These are phyloP conservation scores for Limanda limanda DNA, from an alignment of 2,113 vertebrate species.

Conservation along the genomic window DNA sequence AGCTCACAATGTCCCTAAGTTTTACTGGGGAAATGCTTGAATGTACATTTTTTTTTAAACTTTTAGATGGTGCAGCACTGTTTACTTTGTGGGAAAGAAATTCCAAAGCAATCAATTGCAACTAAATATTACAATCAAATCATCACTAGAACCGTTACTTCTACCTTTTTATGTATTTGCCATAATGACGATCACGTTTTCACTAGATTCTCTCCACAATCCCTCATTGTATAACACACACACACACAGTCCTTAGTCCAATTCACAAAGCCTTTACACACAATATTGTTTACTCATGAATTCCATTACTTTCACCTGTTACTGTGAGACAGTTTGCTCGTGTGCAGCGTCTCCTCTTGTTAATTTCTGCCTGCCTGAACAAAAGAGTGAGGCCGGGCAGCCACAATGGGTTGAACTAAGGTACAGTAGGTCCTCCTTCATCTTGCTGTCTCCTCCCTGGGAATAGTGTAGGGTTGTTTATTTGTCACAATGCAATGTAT, in stretches of 20 bases:
- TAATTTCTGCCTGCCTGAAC: slow-evolving; percentile 23
- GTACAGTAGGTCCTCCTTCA: slow-evolving; percentile 48
- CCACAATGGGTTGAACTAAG: slow-evolving; percentile 45
- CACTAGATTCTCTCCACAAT: slow-evolving; percentile 33
- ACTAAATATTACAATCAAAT: slow-evolving; percentile 11
- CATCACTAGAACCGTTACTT: neutral
- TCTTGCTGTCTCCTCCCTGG: slow-evolving; percentile 53
- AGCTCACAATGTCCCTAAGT: slow-evolving; percentile 39
- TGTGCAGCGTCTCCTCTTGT: slow-evolving; percentile 6
- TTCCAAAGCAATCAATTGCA: slow-evolving; percentile 52
- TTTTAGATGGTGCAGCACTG: slow-evolving; percentile 77
- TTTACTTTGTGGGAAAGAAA: slow-evolving; percentile 61
- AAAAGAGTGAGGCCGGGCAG: slow-evolving; percentile 27
- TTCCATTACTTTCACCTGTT: slow-evolving; percentile 13
- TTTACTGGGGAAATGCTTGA: slow-evolving; percentile 64
- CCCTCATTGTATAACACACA: neutral
- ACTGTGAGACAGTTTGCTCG: slow-evolving; percentile 22
- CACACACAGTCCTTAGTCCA: neutral
- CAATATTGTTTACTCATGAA: slow-evolving; percentile 28
- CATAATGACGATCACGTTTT: slow-evolving; percentile 39
- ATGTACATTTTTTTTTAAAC: slow-evolving; percentile 56
- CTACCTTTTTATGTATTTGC: slow-evolving; percentile 31
- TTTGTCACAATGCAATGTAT: slow-evolving; percentile 64
- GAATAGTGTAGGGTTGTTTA: slow-evolving; percentile 66
- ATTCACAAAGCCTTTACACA: slow-evolving; percentile 1